Base-by-base conservation (phyloP, 2,888 invertebrate species). In the Schizotus pectinicornis region DNA sequence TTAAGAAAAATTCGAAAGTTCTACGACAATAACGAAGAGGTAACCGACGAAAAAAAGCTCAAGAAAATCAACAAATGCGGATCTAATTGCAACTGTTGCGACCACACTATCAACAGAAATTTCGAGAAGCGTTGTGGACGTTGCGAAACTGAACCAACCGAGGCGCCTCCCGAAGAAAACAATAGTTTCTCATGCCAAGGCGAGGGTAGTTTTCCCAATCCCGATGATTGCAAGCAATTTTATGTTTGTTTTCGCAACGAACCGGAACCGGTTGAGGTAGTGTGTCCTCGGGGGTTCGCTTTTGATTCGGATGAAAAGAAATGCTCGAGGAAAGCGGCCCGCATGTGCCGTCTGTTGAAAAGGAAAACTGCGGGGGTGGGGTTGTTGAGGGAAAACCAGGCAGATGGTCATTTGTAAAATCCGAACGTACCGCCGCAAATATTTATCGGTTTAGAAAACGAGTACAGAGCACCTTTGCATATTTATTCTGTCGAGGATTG, bases 361-460 rank as follows among this genome's bases (percentile, higher is more conserved):
- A n/a, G 3, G 12, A 41, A 41, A 41, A 14, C 2, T 5, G 8
- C 41, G 12, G 14, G 2, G 12, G n/a, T 13, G n/a, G n/a, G n/a
- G n/a, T n/a, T n/a, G n/a, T n/a, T n/a, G n/a, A n/a, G n/a, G 13
- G 9, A 41, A 41, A 11, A 22, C 34, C 39, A 53, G 42, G 34
- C 48, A 49, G 48, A 33, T 38, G 48, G 37, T 43, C 34, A 36
- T 50, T 46, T 39, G 50, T 35, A 43, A 54, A 43, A 49, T 7
- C 11, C 14, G 13, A 43, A 11, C 31, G 52, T 33, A 46, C 52
- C 31, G 34, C 32, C 11, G 14, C 43, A 41, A 42, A 13, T 22
- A 53, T 59, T 62, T 63, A 63, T 63, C 59, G 49, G 50, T 65
- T 61, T 62, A 63, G 65, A 63, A 65, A 65, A 60, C 56, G 52